Base-by-base conservation (phyloP, 2,888 invertebrate species). In the Ctenicera cuprea region DNA sequence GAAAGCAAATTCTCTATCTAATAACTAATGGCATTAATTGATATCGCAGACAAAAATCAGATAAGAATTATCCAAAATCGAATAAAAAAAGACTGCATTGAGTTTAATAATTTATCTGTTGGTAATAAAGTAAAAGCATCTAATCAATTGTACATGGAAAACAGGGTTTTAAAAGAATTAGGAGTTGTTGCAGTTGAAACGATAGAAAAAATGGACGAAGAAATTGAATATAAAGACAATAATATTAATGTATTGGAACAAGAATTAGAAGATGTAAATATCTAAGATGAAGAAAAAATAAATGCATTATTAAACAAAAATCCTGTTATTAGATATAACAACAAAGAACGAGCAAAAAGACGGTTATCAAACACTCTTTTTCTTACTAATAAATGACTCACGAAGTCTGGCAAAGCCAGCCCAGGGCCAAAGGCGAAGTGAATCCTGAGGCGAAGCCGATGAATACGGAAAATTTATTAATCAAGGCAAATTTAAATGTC, bases 31-130 rank as follows among this genome's bases (percentile, higher is more conserved):
- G 43, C 48, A 48, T 20, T 48, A 48, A 48, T 48, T 20, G 20
- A 48, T 48, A 20, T 48, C 20, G 48, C 48, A 48, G 18, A 48
- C 48, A 48, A 48, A 48, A 48, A 48, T 48, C 48, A 48, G 48
- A 14, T 43, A 14, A 16, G n/a, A 43, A 14, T 43, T 43, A 14
- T 43, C 3, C n/a, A 43, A 43, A 43, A 43, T 43, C 3, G 41
- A 43, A 43, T 16, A 14, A 16, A 43, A 43, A 43, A 43, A 16
- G 41, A 43, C n/a, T 43, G 41, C 16, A 14, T 43, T 43, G 41
- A 43, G 41, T 43, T 43, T 43, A 43, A 43, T 43, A 43, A 16
- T 43, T 43, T 16, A 43, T 43, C 16, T 43, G 41, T 43, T 14
- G 41, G 41, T 43, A 43, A 43, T 16, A 43, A 16, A 43, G n/a